Percentiles rank a stretch among this genome's conserved stretches.
Conservation (phyloP, 2,113 vertebrate genomes). For the Nycticryphes semicollaris region DNA sequence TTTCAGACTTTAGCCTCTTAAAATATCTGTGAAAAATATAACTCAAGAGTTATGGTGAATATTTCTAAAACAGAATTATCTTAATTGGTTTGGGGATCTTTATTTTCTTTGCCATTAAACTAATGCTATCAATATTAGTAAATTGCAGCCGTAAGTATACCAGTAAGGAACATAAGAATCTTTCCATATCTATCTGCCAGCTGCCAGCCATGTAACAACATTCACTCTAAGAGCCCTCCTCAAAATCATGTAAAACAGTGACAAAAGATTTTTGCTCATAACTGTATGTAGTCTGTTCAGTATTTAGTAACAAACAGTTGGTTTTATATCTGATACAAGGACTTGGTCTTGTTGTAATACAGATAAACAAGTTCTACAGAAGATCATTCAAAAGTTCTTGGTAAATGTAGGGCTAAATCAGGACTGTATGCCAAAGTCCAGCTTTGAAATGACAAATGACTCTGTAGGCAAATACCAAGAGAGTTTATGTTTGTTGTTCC, state of each 20-base stretch:
- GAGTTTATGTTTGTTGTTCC: not conserved
- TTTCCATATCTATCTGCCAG: not conserved
- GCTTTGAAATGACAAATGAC: not conserved
- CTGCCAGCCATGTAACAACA: not conserved
- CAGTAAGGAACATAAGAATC: not conserved
- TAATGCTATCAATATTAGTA: not conserved
- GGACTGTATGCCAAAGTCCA: slow-evolving; percentile 7
- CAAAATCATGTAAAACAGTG: not conserved
- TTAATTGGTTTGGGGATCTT: not conserved
- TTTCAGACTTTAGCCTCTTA: not conserved
- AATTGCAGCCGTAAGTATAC: not conserved
- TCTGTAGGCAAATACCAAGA: not conserved
- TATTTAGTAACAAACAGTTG: not conserved
- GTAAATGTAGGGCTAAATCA: not conserved
- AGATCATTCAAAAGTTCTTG: not conserved
- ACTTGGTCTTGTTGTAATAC: not conserved
- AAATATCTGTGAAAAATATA: not conserved
- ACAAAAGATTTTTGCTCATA: not conserved
- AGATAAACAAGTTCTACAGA: not conserved
- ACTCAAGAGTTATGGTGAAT: not conserved
- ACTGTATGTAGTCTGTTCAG: not conserved
- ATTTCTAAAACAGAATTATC: not conserved
- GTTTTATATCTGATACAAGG: not conserved
- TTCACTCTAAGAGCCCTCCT: not conserved
- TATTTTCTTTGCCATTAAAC: not conserved